Base-by-base conservation (phyloP, 2,113 vertebrate species). In the Naja naja region DNA sequence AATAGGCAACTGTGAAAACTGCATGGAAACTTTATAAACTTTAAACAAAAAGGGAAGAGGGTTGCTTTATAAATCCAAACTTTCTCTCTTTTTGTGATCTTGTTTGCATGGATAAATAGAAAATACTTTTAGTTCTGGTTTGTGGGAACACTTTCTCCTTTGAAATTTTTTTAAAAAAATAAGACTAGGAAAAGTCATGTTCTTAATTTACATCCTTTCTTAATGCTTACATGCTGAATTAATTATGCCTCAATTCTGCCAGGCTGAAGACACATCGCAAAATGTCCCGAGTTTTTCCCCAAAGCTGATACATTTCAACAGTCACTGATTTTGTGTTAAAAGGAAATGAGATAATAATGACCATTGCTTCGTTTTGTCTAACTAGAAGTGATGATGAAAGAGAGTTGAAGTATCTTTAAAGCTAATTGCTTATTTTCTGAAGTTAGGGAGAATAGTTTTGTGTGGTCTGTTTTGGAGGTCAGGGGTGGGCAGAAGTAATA, bases 191-290 rank as follows among this genome's bases (percentile, higher is more conserved):
- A 96, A 96, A 69, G 95, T 94, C 94, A 94, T 97, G 95, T 95
- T 95, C 96, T 96, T 93, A 96, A 96, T 96, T 96, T 97, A 97
- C 95, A 96, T 89, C 94, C 93, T 94, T 43, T 55, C 56, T 45
- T 89, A 89, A 25, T 96, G 18, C 45, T 34, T 34, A 69, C 96
- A 96, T 94, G 96, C 94, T 96, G 96, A 95, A 95, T 95, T 96
- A 97, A 96, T 96, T 97, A 96, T 93, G 95, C 93, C 91, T 93
- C 95, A 85, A 95, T 97, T 97, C 95, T 95, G 95, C 96, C 95
- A 96, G 89, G 64, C 94, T 96, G 60, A 94, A 89, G 95, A 94
- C 92, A 94, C 94, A 95, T 89, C 95, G 92, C 96, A 93, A 95
- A 97, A 95, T 93, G 85, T 87, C 39, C 81, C 47, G 3, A 27